Evolutionary conservation across 2,113 vertebrate species (phyloP), one percentile per base, ranked within the genome.

Genomic region (Benthochromis sp.): DNA sequence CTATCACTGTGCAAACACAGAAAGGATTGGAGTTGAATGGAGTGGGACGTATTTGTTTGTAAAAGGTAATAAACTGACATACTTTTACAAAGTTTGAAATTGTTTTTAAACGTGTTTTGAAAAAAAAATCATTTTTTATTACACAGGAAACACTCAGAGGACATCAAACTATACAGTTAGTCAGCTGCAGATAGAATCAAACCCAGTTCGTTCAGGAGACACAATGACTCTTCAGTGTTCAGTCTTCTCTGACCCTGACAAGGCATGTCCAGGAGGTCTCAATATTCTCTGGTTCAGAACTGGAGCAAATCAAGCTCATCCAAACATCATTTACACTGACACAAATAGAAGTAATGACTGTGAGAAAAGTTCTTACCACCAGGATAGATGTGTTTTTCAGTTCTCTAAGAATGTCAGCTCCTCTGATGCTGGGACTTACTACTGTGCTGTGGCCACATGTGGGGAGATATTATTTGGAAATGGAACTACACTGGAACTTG

Each of bases 191-290:
- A 59, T 12, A 9, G 55, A 9, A 9, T 71, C 21, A 52, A 29
- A 61, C 16, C 10, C 29, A 21, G 55, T 38, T 9, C 47, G 7
- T 24, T 14, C 81, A 63, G 81, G 59, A 81, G 73, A 84, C 57
- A 36, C 52, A 2, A 54, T 84, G 81, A 81, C 71, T 59, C 61
- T 88, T 14, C 61, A 84, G 43, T 91, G 86, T 57, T 87, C 54
- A 40, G 40, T 84, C 27, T 14, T 80, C 34, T 59, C 73, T 47
- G 50, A 81, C 5, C 8, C 54, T 29, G 4, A 63, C 14, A 59
- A 52, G 7, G 14, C 8, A 2, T 87, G 61, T 50, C 36, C 21
- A 19, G 82, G 38, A 38, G 54, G 47, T 27, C 73, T 34, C 13
- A 69, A 13, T 38, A 16, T 88, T 40, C 69, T 66, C 79, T 90